Evolutionary conservation across 2,113 vertebrate genomes (phyloP).

Genomic region (Xerus inauris): DNA sequence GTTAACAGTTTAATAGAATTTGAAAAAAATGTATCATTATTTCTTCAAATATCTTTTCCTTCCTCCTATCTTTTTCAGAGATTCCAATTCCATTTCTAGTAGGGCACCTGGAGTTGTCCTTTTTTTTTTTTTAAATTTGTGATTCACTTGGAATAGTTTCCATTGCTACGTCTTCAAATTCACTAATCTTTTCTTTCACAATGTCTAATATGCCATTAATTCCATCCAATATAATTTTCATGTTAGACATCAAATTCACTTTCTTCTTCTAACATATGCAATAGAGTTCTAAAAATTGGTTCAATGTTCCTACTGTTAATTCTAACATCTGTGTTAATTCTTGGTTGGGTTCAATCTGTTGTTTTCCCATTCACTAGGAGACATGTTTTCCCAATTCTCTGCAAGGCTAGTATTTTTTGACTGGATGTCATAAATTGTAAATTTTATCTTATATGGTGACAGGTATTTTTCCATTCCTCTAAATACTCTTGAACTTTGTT

Average conservation of each 20-base stretch:
- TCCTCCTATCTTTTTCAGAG: not conserved
- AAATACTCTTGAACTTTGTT: not conserved
- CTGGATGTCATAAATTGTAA: not conserved
- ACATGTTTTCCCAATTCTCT: not conserved
- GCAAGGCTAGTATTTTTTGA: not conserved
- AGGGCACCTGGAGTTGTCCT: not conserved
- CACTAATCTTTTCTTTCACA: not conserved
- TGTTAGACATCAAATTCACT: not conserved
- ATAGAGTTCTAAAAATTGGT: not conserved
- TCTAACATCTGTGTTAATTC: not conserved
- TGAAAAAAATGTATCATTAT: not conserved
- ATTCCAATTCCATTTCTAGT: not conserved
- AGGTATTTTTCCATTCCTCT: not conserved
- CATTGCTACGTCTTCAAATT: not conserved
- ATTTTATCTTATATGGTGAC: not conserved
- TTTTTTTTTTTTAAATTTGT: not conserved
- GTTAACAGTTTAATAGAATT: constrained; percentile 24
- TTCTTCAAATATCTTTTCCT: not conserved
- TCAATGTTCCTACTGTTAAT: not conserved
- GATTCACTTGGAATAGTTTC: not conserved
- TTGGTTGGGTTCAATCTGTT: not conserved
- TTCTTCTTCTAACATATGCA: not conserved
- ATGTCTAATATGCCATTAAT: not conserved
- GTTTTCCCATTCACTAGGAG: not conserved
- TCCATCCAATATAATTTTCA: not conserved